Evolutionary conservation across 2,797 vertebrate species (phyloP).

Genomic region (Lagocephalus sceleratus): DNA sequence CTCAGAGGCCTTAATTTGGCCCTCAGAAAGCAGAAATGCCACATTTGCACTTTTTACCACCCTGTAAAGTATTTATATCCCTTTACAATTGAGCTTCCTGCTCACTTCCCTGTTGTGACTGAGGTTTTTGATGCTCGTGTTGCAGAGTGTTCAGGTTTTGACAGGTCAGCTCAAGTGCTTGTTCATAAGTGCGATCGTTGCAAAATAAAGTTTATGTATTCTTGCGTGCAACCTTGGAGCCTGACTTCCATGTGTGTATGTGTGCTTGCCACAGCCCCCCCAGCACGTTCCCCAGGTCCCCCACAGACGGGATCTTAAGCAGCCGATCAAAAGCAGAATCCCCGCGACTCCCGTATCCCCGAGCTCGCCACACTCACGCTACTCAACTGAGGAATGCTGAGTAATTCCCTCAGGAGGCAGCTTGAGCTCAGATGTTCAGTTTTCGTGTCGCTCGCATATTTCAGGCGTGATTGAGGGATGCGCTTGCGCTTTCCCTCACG

Average conservation of each 20-base stretch:
- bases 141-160: background rate
- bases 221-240: constrained; percentile 28
- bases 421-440: constrained; percentile 39
- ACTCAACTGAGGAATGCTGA: constrained; percentile 47
- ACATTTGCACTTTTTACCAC: constrained; percentile 7
- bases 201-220: constrained; percentile 26
- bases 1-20: constrained; percentile 13
- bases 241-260: constrained; percentile 1
- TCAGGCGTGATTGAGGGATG: constrained; percentile 4
- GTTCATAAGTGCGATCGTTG: no score
- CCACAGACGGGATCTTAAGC: constrained; percentile 28
- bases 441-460: constrained; percentile 17
- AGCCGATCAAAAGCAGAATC: constrained; percentile 48
- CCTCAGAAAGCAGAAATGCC: constrained; percentile 10
- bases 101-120: background rate
- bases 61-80: background rate
- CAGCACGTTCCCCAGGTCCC: constrained; percentile 34
- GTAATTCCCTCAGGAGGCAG: constrained; percentile 54
- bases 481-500: no score
- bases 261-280: constrained; percentile 31
- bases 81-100: background rate
- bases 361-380: constrained; percentile 23
- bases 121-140: background rate
- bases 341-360: constrained; percentile 25
- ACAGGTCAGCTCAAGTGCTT: constrained; percentile 5